Conservation (phyloP, 2,797 vertebrate species). For the Aselliscus stoliczkanus region DNA sequence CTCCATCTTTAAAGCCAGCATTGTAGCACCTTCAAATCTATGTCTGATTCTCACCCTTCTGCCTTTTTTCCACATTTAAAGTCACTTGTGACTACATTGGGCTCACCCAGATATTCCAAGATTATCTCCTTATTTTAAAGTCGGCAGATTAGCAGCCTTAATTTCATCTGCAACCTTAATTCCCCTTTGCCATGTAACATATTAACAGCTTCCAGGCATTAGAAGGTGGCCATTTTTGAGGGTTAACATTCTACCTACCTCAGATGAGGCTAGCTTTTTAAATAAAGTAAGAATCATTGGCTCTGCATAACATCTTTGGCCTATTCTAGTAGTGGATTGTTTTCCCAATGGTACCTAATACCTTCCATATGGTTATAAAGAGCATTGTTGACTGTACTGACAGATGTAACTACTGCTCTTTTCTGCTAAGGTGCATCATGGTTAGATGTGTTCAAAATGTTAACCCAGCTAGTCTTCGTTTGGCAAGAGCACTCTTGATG, state of each 20-base stretch:
- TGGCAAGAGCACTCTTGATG: neutral
- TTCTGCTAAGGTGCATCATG: neutral
- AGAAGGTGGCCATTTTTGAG: neutral
- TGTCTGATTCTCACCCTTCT: neutral
- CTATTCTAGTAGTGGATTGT: neutral
- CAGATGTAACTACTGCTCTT: neutral
- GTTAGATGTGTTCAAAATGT: neutral
- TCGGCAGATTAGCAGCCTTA: neutral
- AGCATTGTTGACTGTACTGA: neutral
- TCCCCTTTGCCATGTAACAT: neutral
- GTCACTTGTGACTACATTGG: neutral
- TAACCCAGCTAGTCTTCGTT: neutral
- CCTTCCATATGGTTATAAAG: neutral
- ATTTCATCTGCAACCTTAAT: neutral
- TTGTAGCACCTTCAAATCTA: neutral
- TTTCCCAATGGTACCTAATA: neutral
- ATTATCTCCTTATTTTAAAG: neutral
- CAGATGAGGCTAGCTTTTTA: neutral
- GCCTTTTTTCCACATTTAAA: neutral
- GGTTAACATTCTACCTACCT: neutral
- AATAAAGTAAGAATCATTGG: neutral
- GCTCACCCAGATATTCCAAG: neutral
- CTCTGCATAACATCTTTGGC: neutral
- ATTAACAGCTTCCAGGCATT: neutral
- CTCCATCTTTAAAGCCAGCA: neutral